Percentiles rank a stretch among this genome's conserved stretches.
Conservation (phyloP, 2,113 vertebrate species). For the Atrichornis clamosus region DNA sequence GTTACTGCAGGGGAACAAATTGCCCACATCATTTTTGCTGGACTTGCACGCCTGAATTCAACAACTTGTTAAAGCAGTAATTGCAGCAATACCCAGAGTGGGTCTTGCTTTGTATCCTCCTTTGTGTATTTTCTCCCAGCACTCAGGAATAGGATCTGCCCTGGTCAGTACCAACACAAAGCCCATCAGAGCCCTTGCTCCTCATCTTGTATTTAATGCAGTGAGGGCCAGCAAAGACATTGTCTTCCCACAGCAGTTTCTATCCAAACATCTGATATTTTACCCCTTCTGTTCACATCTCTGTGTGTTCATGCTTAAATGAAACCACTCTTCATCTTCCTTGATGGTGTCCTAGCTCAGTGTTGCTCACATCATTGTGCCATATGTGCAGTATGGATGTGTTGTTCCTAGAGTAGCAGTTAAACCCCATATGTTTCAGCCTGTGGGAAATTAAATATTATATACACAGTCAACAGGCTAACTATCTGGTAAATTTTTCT, state of each 20-base stretch:
- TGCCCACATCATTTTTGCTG: neutral
- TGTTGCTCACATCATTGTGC: constrained; percentile 46
- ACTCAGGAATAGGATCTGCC: neutral
- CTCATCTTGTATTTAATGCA: neutral
- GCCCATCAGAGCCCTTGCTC: neutral
- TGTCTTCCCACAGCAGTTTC: neutral
- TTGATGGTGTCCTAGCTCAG: constrained; percentile 27
- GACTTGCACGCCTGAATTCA: neutral
- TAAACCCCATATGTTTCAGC: constrained; percentile 41
- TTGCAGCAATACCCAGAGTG: neutral
- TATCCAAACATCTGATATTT: neutral
- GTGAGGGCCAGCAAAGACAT: neutral
- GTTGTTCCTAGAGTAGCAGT: constrained; percentile 23
- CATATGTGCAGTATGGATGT: constrained; percentile 53
- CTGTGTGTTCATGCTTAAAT: neutral
- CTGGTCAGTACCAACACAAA: neutral
- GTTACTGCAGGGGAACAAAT: neutral
- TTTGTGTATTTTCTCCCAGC: neutral
- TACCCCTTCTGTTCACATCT: neutral
- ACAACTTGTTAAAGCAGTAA: neutral
- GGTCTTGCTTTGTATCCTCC: neutral
- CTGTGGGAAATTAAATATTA: constrained; percentile 28
- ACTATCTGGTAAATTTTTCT: neutral
- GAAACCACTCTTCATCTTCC: constrained; percentile 15
- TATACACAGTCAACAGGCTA: neutral